Evolutionary conservation across 2,888 invertebrate species (phyloP).

Genomic region (Keiferia lycopersicella): DNA sequence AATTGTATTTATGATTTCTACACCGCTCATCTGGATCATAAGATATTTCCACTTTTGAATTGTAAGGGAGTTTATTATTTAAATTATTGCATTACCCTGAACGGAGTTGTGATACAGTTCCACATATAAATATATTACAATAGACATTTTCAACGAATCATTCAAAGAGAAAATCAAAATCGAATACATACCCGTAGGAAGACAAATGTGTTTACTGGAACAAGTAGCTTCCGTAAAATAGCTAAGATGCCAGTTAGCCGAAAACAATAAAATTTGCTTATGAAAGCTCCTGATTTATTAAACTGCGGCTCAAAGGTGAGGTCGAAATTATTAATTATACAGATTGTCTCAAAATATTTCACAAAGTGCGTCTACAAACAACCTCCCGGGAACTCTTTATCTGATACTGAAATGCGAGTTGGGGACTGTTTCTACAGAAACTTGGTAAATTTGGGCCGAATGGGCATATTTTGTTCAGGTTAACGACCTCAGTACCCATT

Average conservation of each 20-base stretch:
- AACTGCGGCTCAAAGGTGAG: conserved; percentile 18
- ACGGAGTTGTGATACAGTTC: too few species aligned
- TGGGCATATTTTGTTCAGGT: conserved; percentile 1
- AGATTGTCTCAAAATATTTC: conserved; percentile 23
- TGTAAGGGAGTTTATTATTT: too few species aligned
- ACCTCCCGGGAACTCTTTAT: conserved; percentile 13
- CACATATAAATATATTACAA: too few species aligned
- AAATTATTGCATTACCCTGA: too few species aligned
- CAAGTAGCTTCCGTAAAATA: conserved; percentile 2
- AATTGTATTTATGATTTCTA: too few species aligned
- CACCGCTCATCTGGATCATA: too few species aligned
- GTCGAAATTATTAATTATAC: conserved; percentile 22
- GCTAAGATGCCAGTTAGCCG: conserved; percentile 16
- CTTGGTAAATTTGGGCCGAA: neutral
- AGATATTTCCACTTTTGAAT: too few species aligned
- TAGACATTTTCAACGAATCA: too few species aligned
- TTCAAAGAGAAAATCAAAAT: neutral
- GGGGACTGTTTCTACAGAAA: neutral
- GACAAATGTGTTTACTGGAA: too few species aligned
- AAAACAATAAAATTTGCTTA: conserved; percentile 20
- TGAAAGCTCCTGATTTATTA: conserved; percentile 22
- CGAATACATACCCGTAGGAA: too few species aligned
- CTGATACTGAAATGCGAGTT: conserved; percentile 17
- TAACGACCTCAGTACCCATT: neutral
- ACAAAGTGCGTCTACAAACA: conserved; percentile 18